phyloP scores from a whole-genome alignment of 2,797 vertebrate genomes.

The Tokudaia muenninki region DNA sequence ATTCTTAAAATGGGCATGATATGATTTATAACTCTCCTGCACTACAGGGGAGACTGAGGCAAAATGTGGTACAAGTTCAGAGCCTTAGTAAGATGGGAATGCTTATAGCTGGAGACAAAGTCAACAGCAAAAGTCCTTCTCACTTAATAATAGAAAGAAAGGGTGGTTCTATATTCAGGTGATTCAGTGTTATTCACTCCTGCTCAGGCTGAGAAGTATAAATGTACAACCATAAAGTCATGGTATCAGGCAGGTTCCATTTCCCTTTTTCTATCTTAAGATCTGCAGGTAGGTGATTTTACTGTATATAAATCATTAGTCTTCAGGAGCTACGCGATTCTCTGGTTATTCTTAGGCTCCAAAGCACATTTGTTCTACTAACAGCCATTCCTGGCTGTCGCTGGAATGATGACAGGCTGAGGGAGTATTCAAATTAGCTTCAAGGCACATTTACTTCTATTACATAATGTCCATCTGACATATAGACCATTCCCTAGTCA shows the following conservation, averaged over 20 bases:
- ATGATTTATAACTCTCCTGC: neutral
- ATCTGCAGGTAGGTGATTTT: constrained; percentile 75
- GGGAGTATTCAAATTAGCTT: constrained; percentile 67
- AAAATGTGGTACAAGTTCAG: neutral
- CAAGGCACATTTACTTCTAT: constrained; percentile 65
- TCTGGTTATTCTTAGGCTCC: constrained; percentile 29
- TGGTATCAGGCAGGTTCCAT: constrained; percentile 67
- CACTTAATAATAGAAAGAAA: neutral
- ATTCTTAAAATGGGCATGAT: neutral
- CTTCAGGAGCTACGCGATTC: constrained; percentile 22
- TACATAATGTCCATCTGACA: constrained; percentile 62
- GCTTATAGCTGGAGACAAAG: neutral
- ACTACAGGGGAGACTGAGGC: neutral
- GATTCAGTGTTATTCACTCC: constrained; percentile 67
- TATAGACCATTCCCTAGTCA: constrained; percentile 61
- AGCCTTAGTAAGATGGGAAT: neutral
- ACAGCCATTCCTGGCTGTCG: constrained; percentile 53
- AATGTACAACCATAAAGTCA: constrained; percentile 73
- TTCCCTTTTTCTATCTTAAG: constrained; percentile 76
- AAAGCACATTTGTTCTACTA: constrained; percentile 75
- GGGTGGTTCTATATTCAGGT: constrained; percentile 38
- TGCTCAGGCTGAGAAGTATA: constrained; percentile 67
- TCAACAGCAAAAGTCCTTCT: constrained; percentile 31
- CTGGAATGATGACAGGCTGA: constrained; percentile 57
- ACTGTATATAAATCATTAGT: constrained; percentile 74